These are phyloP conservation scores for Phoronis australis DNA, from an alignment of 2,888 invertebrate species.

Conservation along the genomic window DNA sequence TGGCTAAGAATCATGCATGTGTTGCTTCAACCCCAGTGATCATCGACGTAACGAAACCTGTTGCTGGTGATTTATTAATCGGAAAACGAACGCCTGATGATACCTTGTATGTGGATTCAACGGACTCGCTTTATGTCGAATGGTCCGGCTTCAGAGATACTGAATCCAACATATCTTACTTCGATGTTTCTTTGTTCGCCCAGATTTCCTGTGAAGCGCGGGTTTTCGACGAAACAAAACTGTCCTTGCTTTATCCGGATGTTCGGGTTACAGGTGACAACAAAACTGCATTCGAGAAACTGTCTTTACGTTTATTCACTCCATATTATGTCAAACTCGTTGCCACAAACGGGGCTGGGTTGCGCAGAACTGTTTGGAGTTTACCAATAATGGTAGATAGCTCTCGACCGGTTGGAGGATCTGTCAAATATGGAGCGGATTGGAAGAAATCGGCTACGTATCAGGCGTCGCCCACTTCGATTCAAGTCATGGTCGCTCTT, in stretches of 20 bases:
- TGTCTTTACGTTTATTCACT: constrained; percentile 9
- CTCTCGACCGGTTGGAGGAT: constrained; percentile 15
- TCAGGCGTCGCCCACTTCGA: constrained; percentile 12
- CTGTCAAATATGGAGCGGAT: constrained; percentile 16
- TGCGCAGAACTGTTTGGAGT: constrained; percentile 6
- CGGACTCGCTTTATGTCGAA: neutral
- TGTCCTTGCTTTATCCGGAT: neutral
- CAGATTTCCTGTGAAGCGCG: neutral
- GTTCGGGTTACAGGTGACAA: constrained; percentile 1
- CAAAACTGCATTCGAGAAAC: constrained; percentile 18
- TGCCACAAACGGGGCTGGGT: constrained; percentile 17
- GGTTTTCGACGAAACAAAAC: neutral
- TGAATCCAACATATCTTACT: constrained; percentile 3
- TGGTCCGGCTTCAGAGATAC: constrained; percentile 4
- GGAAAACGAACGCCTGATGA: neutral
- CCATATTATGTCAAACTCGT: constrained; percentile 16
- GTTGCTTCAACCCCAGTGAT: constrained; percentile 1
- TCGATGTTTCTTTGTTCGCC: neutral
- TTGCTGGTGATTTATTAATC: neutral
- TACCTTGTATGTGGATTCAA: neutral
- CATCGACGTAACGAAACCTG: constrained; percentile 13
- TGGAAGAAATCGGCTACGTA: constrained; percentile 13
- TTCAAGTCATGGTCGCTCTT: constrained; percentile 7
- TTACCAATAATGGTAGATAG: constrained; percentile 16
- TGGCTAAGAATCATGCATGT: constrained; percentile 5